A percentile compares a stretch with the other conserved stretches of the same genome.
phyloP scores from a whole-genome alignment of 2,113 vertebrate genomes.

The Sinocyclocheilus maitianheensis region DNA sequence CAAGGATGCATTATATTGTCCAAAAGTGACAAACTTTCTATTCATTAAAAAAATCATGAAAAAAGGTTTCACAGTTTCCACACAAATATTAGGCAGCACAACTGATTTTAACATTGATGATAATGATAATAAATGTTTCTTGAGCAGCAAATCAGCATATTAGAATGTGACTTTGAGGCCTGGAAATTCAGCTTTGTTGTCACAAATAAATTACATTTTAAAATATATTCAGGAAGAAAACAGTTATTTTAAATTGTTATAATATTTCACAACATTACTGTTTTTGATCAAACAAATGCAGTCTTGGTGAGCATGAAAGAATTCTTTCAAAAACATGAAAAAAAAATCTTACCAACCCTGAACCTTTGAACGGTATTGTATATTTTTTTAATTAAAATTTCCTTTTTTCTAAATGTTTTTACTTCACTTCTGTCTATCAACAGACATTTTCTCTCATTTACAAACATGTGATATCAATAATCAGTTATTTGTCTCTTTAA shows the following conservation, averaged over 20 bases:
- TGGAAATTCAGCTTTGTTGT: too few species aligned
- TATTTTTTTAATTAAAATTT: not conserved
- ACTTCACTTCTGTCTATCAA: not conserved
- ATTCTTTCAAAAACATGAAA: not conserved
- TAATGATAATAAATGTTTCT: too few species aligned
- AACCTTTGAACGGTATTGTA: too few species aligned
- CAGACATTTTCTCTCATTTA: not conserved
- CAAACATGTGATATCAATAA: not conserved
- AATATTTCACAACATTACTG: not conserved
- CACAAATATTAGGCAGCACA: too few species aligned
- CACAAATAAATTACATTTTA: too few species aligned
- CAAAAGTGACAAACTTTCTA: not conserved
- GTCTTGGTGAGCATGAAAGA: not conserved
- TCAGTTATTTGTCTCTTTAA: slow-evolving; percentile 32
- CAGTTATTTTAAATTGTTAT: not conserved
- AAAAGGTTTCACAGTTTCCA: too few species aligned
- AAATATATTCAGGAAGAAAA: too few species aligned
- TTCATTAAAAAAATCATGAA: too few species aligned
- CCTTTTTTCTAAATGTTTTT: too few species aligned
- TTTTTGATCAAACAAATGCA: not conserved
- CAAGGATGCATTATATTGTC: not conserved
- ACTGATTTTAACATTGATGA: too few species aligned
- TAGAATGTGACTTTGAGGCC: too few species aligned
- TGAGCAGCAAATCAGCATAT: too few species aligned
- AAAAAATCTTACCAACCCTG: not conserved